Percentiles rank a stretch among this genome's conserved stretches.
Evolutionary conservation across 2,888 invertebrate species (phyloP).

Genomic region (Leucania comma): DNA sequence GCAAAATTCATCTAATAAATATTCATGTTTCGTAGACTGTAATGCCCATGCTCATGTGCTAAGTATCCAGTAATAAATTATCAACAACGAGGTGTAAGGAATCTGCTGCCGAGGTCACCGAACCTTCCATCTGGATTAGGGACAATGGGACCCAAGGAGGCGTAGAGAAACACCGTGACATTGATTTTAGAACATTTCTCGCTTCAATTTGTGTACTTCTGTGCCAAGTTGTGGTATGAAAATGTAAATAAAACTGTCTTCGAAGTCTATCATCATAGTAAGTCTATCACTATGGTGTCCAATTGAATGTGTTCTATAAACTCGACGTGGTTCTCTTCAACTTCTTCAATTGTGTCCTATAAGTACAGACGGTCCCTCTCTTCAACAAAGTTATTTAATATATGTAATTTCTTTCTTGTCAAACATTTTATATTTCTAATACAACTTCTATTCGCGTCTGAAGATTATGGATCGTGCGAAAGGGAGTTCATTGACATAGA

Average conservation of each 20-base stretch:
- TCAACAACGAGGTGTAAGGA: slow-evolving; percentile 77
- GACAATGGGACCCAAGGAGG: slow-evolving; percentile 73
- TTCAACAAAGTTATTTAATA: slow-evolving; percentile 1
- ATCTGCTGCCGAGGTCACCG: slow-evolving; percentile 76
- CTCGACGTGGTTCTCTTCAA: background rate
- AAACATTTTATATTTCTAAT: slow-evolving; percentile 23
- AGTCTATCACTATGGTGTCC: too few species aligned
- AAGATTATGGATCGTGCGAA: slow-evolving; percentile 51
- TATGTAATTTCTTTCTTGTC: slow-evolving; percentile 2
- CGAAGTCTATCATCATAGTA: too few species aligned
- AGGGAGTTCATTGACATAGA: slow-evolving; percentile 61
- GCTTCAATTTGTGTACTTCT: slow-evolving; percentile 58
- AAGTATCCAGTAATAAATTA: slow-evolving; percentile 75
- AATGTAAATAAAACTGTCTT: slow-evolving; percentile 9
- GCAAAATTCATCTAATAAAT: slow-evolving; percentile 58
- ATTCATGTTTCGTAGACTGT: slow-evolving; percentile 59
- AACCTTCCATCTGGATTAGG: slow-evolving; percentile 80
- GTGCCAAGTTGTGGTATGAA: slow-evolving; percentile 6
- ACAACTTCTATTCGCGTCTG: slow-evolving; percentile 24
- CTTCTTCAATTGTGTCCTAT: background rate
- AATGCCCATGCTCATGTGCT: slow-evolving; percentile 57
- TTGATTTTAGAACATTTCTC: slow-evolving; percentile 67
- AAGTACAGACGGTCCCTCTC: background rate
- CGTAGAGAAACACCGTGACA: slow-evolving; percentile 71
- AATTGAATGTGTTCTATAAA: background rate